Base-by-base conservation (phyloP, 2,888 invertebrate species). In the Aporophyla nigra region DNA sequence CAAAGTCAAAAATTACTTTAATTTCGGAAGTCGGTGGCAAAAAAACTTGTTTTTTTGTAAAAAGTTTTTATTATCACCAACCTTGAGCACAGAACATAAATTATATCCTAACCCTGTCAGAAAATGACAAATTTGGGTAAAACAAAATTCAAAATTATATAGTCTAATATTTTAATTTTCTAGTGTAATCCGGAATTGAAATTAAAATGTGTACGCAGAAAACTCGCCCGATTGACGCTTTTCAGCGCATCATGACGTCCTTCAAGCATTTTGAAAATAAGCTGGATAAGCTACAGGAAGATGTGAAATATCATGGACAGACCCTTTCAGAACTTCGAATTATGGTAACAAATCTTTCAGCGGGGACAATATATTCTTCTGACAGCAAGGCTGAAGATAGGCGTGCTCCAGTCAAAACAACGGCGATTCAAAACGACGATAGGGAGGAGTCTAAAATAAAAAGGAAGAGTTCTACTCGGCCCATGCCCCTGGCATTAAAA, bases 211-310 rank as follows among this genome's bases (percentile, higher is more conserved):
- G 89, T 43, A 40, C 90, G 65, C 88, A 88, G 49, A 90, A 85
- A 74, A 62, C 85, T 9, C 91, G 90, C n/a, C 88, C 90, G 0
- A 73, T 88, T 19, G 92, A 93, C 54, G 88, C 91, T 1, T 85
- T 94, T 51, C 92, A 94, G 59, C 90, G 89, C 5, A 89, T 95
- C 43, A 86, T 94, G 84, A 88, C 82, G 33, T 90, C 93, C 0
- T 92, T 95, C 74, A 93, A 91, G 72, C 89, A 92, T 69, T 94
- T 95, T 67, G 95, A 95, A 83, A 93, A 84, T 70, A 95, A 95
- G 82, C 74, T 95, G 12, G 94, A 95, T 62, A 94, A 93, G 76
- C 79, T 95, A 72, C 95, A 95, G 80, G 90, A 92, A 63, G 94
- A 95, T 67, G 92, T 95, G 0, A 92, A 90, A 27, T 87, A 80